A percentile compares a stretch with the other conserved stretches of the same genome.
phyloP scores from a whole-genome alignment of 2,888 invertebrate species.

The Ceraclea dissimilis region DNA sequence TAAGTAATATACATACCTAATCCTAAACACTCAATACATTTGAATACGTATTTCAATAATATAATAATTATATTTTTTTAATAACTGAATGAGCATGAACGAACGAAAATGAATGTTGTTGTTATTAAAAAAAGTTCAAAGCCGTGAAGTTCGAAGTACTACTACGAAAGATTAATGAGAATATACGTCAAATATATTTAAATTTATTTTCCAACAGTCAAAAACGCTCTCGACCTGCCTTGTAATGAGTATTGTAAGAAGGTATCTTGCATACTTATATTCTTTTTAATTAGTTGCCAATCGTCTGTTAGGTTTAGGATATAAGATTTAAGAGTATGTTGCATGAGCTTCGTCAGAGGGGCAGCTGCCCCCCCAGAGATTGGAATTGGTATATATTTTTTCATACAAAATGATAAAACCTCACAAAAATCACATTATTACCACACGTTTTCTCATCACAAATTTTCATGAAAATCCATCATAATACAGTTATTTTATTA shows the following conservation, averaged over 20 bases:
- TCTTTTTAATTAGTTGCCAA: slow-evolving; percentile 22
- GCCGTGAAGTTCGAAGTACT: not conserved
- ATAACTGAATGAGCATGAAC: slow-evolving; percentile 12
- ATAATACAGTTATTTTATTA: too few relatives aligned
- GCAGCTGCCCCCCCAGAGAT: too few relatives aligned
- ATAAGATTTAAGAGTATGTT: too few relatives aligned
- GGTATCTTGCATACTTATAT: not conserved
- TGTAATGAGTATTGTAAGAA: slow-evolving; percentile 8
- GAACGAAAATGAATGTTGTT: slow-evolving; percentile 5
- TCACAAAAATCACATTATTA: too few relatives aligned
- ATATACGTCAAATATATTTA: slow-evolving; percentile 22
- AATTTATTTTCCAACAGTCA: slow-evolving; percentile 21
- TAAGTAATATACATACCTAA: too few relatives aligned
- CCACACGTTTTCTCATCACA: too few relatives aligned
- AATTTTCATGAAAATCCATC: too few relatives aligned
- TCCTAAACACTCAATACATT: slow-evolving; percentile 5
- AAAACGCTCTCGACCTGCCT: slow-evolving; percentile 2
- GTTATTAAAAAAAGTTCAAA: slow-evolving; percentile 2
- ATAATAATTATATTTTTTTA: slow-evolving; percentile 11
- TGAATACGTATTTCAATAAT: slow-evolving; percentile 20
- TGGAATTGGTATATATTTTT: too few relatives aligned
- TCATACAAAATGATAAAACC: too few relatives aligned
- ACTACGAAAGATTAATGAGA: slow-evolving; percentile 20
- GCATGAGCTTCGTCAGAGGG: too few relatives aligned
- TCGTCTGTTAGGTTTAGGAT: slow-evolving; percentile 8